A percentile compares a stretch with the other conserved stretches of the same genome.
Conservation (phyloP, 2,797 vertebrate species). For the Pitangus sulphuratus region DNA sequence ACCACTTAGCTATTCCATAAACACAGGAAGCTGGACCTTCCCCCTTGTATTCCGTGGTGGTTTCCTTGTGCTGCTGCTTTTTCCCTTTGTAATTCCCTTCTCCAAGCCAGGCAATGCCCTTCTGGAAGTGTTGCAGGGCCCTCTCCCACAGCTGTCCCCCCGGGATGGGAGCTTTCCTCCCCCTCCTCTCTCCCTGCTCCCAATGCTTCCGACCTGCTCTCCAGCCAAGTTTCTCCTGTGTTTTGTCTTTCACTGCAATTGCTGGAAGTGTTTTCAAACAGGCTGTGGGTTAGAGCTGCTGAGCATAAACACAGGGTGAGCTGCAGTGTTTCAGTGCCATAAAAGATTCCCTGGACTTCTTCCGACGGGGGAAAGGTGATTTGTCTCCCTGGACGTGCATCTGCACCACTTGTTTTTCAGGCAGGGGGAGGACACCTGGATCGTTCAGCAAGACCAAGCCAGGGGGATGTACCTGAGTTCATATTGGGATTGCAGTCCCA, state of each 20-base stretch:
- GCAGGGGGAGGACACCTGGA: fast-evolving
- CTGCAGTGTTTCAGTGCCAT: fast-evolving
- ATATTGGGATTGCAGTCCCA: not conserved
- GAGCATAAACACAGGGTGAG: not conserved
- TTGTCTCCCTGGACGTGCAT: fast-evolving
- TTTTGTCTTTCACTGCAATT: not conserved
- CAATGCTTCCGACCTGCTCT: fast-evolving
- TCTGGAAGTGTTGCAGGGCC: not conserved
- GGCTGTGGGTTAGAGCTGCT: not conserved
- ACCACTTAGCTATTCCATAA: fast-evolving
- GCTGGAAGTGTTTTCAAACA: not conserved
- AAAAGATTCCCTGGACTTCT: not conserved
- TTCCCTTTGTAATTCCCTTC: not conserved
- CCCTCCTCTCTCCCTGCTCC: not conserved
- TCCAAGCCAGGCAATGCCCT: not conserved
- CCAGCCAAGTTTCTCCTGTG: not conserved
- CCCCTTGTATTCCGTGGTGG: fast-evolving
- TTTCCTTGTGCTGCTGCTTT: not conserved
- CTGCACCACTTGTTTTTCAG: fast-evolving
- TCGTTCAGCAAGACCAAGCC: fast-evolving
- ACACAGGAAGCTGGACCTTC: not conserved
- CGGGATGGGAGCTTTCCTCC: not conserved
- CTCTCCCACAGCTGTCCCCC: not conserved
- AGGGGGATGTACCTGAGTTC: fast-evolving
- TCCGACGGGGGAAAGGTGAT: not conserved